Percentiles rank a stretch among this genome's conserved stretches.
Evolutionary conservation across 2,888 invertebrate species (phyloP).

Genomic region (Xylophagus ater): DNA sequence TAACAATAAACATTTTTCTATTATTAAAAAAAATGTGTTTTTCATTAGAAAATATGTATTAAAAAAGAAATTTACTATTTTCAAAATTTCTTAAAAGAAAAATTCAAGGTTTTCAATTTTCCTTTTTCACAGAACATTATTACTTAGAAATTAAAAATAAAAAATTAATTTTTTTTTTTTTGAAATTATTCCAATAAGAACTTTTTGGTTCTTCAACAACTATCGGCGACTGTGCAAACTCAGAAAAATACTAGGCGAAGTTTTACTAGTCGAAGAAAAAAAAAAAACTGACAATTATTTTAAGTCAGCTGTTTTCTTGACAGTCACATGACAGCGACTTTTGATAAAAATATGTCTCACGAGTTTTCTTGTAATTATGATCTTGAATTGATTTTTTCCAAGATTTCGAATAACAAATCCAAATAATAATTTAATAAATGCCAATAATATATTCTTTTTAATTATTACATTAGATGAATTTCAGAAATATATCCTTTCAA

Average conservation of each 20-base stretch:
- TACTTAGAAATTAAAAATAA: not conserved
- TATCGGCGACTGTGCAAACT: not conserved
- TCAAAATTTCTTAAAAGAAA: too few relatives aligned
- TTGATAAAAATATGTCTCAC: conserved; percentile 37
- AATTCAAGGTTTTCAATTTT: too few relatives aligned
- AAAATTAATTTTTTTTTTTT: not conserved
- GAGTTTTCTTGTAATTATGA: conserved; percentile 22
- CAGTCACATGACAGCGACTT: conserved; percentile 40
- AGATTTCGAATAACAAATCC: not conserved
- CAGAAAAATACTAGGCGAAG: not conserved
- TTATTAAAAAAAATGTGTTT: too few relatives aligned
- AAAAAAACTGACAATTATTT: conserved; percentile 9
- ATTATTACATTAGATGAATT: too few relatives aligned
- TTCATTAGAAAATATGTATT: too few relatives aligned
- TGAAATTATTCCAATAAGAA: not conserved
- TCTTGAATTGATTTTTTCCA: not conserved
- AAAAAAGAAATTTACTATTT: too few relatives aligned
- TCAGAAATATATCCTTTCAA: not conserved
- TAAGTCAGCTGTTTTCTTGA: conserved; percentile 38
- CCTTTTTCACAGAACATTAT: too few relatives aligned
- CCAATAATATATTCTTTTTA: not conserved
- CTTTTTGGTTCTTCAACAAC: not conserved
- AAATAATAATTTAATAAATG: conserved; percentile 4
- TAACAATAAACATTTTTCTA: too few relatives aligned
- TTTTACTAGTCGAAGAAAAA: not conserved